Percentiles rank a stretch among this genome's conserved stretches.
Evolutionary conservation across 2,113 vertebrate species (phyloP).

Genomic region (Calyptomena viridis): DNA sequence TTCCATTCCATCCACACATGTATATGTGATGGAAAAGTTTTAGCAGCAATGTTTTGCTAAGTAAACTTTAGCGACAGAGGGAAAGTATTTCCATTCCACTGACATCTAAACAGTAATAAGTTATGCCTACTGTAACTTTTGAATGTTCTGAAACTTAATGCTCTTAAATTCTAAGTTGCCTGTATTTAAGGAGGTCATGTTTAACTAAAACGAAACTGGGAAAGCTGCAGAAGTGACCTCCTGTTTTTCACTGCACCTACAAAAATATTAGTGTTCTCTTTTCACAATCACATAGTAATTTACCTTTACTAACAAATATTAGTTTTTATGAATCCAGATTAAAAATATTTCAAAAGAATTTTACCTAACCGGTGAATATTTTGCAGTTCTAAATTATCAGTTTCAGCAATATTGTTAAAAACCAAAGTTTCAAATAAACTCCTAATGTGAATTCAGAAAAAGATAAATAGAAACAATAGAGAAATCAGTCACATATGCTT

Average conservation of each 20-base stretch:
- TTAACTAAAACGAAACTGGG: not conserved
- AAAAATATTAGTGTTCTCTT: not conserved
- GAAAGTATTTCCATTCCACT: not conserved
- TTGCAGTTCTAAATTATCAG: not conserved
- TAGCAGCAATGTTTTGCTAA: not conserved
- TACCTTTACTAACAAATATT: not conserved
- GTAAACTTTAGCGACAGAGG: conserved; percentile 3
- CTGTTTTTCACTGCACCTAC: not conserved
- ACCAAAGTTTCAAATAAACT: not conserved
- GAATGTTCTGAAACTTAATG: not conserved
- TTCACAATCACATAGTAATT: not conserved
- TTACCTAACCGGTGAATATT: not conserved
- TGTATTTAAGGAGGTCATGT: not conserved
- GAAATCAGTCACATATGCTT: not conserved
- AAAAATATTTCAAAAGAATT: not conserved
- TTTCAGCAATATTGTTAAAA: not conserved
- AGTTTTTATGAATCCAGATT: not conserved
- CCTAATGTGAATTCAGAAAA: not conserved
- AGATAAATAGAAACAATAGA: not conserved
- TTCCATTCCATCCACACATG: not conserved
- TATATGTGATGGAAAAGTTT: not conserved
- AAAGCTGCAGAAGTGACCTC: not conserved
- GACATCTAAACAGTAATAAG: not conserved
- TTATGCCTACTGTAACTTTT: not conserved
- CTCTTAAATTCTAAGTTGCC: not conserved